Conservation (phyloP, 2,888 invertebrate genomes). For the Myathropa florea region DNA sequence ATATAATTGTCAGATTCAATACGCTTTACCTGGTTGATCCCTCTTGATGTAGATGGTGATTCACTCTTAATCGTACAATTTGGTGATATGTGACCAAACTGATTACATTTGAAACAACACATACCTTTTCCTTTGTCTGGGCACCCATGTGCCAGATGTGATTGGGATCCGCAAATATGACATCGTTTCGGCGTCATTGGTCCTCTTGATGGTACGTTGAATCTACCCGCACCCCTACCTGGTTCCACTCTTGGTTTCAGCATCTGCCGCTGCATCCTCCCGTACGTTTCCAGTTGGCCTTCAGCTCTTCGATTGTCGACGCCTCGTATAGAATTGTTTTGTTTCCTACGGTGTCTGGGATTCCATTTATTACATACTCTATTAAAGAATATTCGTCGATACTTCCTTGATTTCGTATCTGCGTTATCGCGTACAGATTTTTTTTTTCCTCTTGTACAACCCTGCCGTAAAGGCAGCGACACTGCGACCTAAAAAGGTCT, state of each 20-base stretch:
- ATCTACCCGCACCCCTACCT: neutral
- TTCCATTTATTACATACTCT: neutral
- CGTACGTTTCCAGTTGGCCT: neutral
- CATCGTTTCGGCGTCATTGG: neutral
- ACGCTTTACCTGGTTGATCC: neutral
- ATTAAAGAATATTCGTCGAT: neutral
- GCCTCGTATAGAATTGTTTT: conserved; percentile 1
- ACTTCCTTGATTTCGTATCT: neutral
- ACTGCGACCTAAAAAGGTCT: too few species aligned
- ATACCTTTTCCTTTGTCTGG: neutral
- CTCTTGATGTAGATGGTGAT: neutral
- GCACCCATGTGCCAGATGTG: neutral
- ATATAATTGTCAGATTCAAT: conserved; percentile 7
- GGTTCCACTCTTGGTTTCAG: neutral
- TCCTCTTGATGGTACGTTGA: neutral
- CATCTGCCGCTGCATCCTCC: neutral
- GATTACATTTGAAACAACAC: neutral
- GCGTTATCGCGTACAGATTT: neutral
- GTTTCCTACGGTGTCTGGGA: neutral
- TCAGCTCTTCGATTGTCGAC: neutral
- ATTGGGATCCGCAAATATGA: neutral
- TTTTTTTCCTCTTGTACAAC: too few species aligned
- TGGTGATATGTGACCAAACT: neutral
- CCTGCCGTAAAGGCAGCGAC: too few species aligned
- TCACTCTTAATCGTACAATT: conserved; percentile 13